Conservation (phyloP, 2,797 vertebrate genomes). For the Hippocampus kuda region DNA sequence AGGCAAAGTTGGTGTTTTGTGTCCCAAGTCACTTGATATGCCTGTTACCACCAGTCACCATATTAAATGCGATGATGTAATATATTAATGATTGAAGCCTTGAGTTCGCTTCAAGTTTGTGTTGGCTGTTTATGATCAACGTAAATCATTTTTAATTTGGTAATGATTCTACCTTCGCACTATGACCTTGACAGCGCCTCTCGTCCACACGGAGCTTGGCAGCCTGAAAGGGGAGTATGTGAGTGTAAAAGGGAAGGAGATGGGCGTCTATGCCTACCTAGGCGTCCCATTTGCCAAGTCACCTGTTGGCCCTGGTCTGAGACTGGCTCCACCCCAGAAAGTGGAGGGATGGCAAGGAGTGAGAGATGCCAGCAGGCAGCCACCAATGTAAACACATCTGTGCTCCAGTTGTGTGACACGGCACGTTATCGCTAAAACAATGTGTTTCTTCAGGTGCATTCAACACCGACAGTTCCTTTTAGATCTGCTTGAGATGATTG, state of each 20-base stretch:
- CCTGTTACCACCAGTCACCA: background rate
- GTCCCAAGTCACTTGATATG: background rate
- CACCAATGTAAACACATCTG: constrained; percentile 48
- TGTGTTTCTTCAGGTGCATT: constrained; percentile 50
- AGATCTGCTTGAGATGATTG: fast-evolving
- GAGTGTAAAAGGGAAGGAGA: constrained; percentile 56
- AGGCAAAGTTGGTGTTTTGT: background rate
- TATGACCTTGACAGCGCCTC: constrained; percentile 22
- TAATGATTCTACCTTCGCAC: background rate
- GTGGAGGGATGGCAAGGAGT: constrained; percentile 56
- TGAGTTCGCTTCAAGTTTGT: background rate
- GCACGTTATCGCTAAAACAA: background rate
- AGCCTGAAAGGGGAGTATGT: constrained; percentile 52
- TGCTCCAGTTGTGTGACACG: no score
- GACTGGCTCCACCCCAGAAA: constrained; percentile 58
- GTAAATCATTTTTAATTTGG: background rate
- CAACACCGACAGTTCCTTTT: constrained; percentile 3
- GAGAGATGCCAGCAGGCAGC: constrained; percentile 57
- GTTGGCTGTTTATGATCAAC: constrained; percentile 1
- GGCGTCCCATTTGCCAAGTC: constrained; percentile 66
- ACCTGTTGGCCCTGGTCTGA: constrained; percentile 57
- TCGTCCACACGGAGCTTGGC: constrained; percentile 56
- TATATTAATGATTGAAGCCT: background rate
- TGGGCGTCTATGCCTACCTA: constrained; percentile 55
- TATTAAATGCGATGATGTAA: background rate